Base-by-base conservation (phyloP, 2,888 invertebrate species). In the Zaprionus obscuricornis region DNA sequence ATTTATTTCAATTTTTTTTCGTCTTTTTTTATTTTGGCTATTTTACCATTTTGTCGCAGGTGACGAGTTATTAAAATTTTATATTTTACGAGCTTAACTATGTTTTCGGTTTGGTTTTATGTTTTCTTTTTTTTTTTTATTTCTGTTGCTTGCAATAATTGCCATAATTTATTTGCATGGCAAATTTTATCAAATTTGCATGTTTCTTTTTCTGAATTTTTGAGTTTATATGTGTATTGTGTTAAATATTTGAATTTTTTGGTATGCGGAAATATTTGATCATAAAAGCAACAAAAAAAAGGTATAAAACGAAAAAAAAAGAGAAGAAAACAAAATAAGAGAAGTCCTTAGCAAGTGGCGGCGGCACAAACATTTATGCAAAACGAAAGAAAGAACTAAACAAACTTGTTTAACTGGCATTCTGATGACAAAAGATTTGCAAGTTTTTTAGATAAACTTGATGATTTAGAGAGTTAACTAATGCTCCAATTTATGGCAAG, bases 401-500 rank as follows among this genome's bases (percentile, higher is more conserved):
- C 62, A 77, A 79, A 82, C 86, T 58, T 20, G 86, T 70, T 65
- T 20, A 55, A 56, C 78, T 51, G 60, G 66, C 56, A 45, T 39
- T 26, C 26, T 34, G 39, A 45, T 36, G 42, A 29, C 22, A 51
- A 45, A 8, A 65, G 39, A 75, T 60, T 79, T 72, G 82, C 66
- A 63, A 65, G 56, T 62, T 66, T 60, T 51, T 22, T 16, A 66
- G 31, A 79, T 66, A 81, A 79, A 76, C 37, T 81, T 60, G 29
- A 34, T 62, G 54, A 73, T 86, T 84, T 73, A 73, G 33, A 51
- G 54, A 72, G 50, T 73, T 58, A 50, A 56, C 52, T 84, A 86
- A 84, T 81, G 85, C 74, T 59, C 85, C 74, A 69, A 81, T 84
- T 78, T 84, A 86, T 86, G 65, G 77, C 49, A 50, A 56, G 29